phyloP scores from a whole-genome alignment of 2,888 invertebrate species.

The Ceratothoa steindachneri region DNA sequence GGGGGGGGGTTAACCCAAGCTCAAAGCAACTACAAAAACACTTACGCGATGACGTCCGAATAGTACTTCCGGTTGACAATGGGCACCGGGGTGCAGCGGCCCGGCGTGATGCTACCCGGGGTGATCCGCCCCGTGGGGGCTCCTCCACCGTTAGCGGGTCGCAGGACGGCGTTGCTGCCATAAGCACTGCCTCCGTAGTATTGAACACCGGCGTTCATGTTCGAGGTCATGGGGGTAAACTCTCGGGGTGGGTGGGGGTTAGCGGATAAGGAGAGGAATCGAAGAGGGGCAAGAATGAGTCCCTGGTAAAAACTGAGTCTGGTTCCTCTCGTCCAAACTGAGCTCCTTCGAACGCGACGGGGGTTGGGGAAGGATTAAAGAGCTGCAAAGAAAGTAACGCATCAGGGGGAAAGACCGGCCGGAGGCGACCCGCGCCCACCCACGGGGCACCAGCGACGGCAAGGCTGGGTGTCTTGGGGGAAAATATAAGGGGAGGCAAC shows the following conservation, averaged over 20 bases:
- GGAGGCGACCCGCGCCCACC: too few species aligned
- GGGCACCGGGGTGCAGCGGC: conserved; percentile 34
- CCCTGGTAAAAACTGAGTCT: too few species aligned
- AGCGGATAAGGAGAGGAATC: not conserved
- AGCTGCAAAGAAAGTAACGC: not conserved
- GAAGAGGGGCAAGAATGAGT: too few species aligned
- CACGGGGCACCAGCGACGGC: too few species aligned
- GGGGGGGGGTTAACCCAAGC: too few species aligned
- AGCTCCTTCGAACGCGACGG: too few species aligned
- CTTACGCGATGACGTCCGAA: conserved; percentile 41
- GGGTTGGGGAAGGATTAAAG: too few species aligned
- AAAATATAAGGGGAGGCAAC: too few species aligned
- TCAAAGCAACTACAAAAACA: too few species aligned
- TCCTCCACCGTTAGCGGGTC: not conserved
- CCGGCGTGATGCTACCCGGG: conserved; percentile 35
- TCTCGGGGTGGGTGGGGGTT: not conserved
- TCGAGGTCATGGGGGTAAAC: not conserved
- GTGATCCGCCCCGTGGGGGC: conserved; percentile 16
- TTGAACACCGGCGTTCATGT: not conserved
- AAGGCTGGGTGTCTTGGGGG: too few species aligned
- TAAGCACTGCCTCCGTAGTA: not conserved
- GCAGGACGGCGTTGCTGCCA: not conserved
- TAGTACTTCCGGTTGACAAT: conserved; percentile 36
- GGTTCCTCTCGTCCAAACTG: too few species aligned
- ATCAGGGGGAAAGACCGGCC: not conserved